These are phyloP conservation scores for Hapalemur alaotrensis DNA, from an alignment of 2,797 vertebrate species.

Conservation along the genomic window DNA sequence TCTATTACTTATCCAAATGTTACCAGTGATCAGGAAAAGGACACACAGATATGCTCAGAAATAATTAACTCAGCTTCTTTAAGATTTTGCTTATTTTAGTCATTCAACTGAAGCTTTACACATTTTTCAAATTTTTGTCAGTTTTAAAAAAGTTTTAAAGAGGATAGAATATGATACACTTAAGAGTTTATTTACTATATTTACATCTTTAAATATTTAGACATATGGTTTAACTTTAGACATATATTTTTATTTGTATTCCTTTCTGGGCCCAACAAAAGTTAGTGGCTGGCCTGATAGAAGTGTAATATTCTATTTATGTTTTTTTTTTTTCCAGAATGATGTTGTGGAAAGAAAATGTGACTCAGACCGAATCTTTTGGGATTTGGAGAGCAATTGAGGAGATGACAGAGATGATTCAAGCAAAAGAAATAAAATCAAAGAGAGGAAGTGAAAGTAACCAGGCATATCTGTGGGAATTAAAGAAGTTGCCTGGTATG, in stretches of 20 bases:
- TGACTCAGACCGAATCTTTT: not conserved
- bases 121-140: not conserved
- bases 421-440: not conserved
- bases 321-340: not conserved
- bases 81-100: not conserved
- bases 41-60: not conserved
- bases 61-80: not conserved
- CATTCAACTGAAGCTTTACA: not conserved
- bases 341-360: not conserved
- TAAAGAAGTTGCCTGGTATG: not conserved
- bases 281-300: not conserved
- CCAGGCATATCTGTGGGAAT: not conserved
- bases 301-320: not conserved
- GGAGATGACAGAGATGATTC: not conserved
- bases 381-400: not conserved
- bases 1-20: not conserved
- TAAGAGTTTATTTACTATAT: not conserved
- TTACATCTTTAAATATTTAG: not conserved
- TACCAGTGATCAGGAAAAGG: not conserved
- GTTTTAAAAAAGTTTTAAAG: not conserved
- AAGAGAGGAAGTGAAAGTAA: not conserved
- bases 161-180: not conserved
- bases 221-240: not conserved
- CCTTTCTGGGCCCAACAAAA: not conserved
- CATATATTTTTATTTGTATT: not conserved